Conservation (phyloP, 2,113 vertebrate species). For the Arizona elegans region DNA sequence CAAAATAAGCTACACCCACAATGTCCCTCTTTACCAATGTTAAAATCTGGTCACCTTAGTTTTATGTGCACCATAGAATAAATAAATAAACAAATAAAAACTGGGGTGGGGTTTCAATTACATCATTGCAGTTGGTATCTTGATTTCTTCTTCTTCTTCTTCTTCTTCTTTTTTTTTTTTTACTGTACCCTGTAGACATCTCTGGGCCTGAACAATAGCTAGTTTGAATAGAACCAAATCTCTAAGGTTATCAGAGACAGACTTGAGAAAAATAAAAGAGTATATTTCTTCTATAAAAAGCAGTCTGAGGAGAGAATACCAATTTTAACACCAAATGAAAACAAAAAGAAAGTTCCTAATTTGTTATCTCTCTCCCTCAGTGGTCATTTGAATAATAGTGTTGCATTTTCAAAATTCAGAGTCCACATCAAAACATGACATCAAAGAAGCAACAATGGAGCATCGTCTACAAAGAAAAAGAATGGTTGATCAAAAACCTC, state of each 20-base stretch:
- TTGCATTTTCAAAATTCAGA: not conserved
- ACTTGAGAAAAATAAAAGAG: not conserved
- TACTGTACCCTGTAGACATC: not conserved
- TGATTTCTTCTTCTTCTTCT: not conserved
- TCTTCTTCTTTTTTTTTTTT: not conserved
- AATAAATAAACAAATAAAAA: not conserved
- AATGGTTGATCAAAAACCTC: not conserved
- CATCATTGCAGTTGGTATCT: not conserved
- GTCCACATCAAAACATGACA: slow-evolving; percentile 5
- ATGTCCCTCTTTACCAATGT: too few relatives aligned
- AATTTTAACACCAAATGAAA: not conserved
- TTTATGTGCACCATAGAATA: not conserved
- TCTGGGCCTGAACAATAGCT: not conserved
- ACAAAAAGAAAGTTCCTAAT: not conserved
- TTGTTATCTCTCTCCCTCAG: not conserved
- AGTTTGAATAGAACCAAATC: not conserved
- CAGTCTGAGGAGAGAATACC: not conserved
- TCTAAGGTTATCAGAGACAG: not conserved
- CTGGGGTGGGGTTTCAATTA: not conserved
- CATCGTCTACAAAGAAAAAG: not conserved
- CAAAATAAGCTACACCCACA: too few relatives aligned
- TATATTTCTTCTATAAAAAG: not conserved
- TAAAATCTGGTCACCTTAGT: too few relatives aligned
- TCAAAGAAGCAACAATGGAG: not conserved
- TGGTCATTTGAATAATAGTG: not conserved